Evolutionary conservation across 2,888 invertebrate genomes (phyloP).

Genomic region (Chrysotoxum bicinctum): DNA sequence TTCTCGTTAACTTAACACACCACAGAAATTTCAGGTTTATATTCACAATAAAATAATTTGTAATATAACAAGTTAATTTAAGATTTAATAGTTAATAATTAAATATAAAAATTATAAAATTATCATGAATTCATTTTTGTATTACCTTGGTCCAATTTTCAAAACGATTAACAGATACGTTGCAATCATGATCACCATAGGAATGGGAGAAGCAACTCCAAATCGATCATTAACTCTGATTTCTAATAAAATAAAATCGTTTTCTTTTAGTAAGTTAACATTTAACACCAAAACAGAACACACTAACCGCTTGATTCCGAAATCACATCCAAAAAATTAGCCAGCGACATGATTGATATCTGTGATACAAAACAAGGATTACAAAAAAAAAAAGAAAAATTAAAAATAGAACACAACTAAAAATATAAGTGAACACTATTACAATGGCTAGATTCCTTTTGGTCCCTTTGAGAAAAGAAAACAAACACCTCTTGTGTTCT

Average conservation of each 20-base stretch:
- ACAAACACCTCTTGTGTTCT: not conserved
- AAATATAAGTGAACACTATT: not conserved
- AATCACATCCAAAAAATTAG: not conserved
- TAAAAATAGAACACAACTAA: not conserved
- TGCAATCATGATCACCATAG: slow-evolving; percentile 74
- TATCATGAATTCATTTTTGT: too few species aligned
- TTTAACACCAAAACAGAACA: not conserved
- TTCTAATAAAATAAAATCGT: slow-evolving; percentile 4
- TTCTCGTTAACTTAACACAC: too few species aligned
- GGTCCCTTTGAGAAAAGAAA: not conserved
- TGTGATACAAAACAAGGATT: not conserved
- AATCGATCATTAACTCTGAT: slow-evolving; percentile 18
- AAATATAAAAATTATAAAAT: too few species aligned
- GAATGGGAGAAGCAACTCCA: slow-evolving; percentile 71
- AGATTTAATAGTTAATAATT: too few species aligned
- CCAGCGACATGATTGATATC: not conserved
- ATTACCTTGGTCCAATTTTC: slow-evolving; percentile 73
- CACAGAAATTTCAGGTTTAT: too few species aligned
- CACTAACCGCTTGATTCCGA: slow-evolving; percentile 24
- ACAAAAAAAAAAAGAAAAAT: not conserved
- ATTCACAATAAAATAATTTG: too few species aligned
- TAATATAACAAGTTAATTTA: too few species aligned
- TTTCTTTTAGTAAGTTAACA: not conserved
- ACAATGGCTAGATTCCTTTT: not conserved
- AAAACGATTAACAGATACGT: slow-evolving; percentile 76